Base-by-base conservation (phyloP, 2,888 invertebrate genomes). In the Harmothoe impar region DNA sequence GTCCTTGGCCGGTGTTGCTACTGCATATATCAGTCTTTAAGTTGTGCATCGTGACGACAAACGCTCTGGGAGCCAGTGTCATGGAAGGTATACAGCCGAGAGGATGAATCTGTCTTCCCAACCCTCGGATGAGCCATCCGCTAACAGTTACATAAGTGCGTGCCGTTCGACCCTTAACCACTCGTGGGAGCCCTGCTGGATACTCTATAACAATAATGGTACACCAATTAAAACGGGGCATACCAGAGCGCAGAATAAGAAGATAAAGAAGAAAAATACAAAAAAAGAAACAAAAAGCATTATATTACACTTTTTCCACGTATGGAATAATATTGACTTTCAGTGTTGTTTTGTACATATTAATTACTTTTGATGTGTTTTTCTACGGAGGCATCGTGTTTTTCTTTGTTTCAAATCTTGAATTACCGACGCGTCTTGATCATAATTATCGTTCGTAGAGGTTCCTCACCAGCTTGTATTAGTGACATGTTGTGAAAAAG, bases 401-500 rank as follows among this genome's bases (percentile, higher is more conserved):
- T 81, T 86, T 54, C 29, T 86, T 86, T 52, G 52, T 86, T 86
- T 54, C 31, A 56, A 86, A 54, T 54, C 54, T 86, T 52, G 54
- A 86, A 54, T 86, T 86, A 52, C 86, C 86, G 31, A 86, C 20
- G 31, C 54, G 86, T 86, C 86, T 86, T 86, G 56, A 86, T 56
- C 51, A 52, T 86, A 56, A 86, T 86, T 86, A 86, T 86, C 56
- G 86, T 86, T 86, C 54, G 86, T 86, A 86, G 86, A 86, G 86
- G 86, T 52, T 86, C 43, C 52, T n/a, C 86, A 86, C 52, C 52
- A 52, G 86, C 86, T 86, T 86, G 86, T 86, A 86, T 29, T 86
- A 86, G 86, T 86, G 56, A 89, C 78, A 90, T 90, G 90, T 90
- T 90, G 90, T 89, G 89, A 51, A 77, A 77, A 68, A 72, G 77